Evolutionary conservation across 2,888 invertebrate species (phyloP).

Genomic region (Drosophila limbata): DNA sequence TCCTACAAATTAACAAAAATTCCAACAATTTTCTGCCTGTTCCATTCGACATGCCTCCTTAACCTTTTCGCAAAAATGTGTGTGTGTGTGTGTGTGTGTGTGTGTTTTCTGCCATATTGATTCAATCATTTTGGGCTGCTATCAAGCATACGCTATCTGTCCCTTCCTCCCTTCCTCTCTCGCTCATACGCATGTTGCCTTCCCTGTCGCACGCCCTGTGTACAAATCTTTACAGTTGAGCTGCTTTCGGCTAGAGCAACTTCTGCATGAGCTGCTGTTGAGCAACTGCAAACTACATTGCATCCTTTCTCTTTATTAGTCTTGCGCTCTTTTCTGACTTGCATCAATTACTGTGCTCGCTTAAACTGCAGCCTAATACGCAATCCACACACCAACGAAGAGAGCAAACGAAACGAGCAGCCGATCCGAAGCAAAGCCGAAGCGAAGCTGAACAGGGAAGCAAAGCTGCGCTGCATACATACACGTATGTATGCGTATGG

Average conservation of each 20-base stretch:
- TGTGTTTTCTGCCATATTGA: conserved; percentile 55
- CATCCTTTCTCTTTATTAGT: not conserved
- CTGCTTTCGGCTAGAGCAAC: conserved; percentile 23
- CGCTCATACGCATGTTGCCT: not conserved
- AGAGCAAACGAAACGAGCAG: conserved; percentile 4
- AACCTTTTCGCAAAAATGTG: conserved; percentile 22
- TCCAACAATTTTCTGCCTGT: conserved; percentile 64
- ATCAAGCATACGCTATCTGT: conserved; percentile 55
- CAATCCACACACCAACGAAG: conserved; percentile 27
- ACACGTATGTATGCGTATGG: conserved; percentile 4
- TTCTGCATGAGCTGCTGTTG: not conserved
- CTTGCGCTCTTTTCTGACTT: not conserved
- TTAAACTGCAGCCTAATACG: conserved; percentile 13
- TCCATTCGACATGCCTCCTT: conserved; percentile 58
- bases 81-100: conserved; percentile 3
- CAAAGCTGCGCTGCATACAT: conserved; percentile 44
- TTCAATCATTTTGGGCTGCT: conserved; percentile 70
- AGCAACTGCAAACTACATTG: not conserved
- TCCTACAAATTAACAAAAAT: conserved; percentile 81
- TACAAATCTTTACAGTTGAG: not conserved
- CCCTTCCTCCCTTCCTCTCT: not conserved
- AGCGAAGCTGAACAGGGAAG: conserved; percentile 61
- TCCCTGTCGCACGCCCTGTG: conserved; percentile 25
- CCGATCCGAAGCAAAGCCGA: conserved; percentile 14
- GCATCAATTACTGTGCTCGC: conserved; percentile 8